These are phyloP conservation scores for Octopus bimaculoides DNA, from an alignment of 1,140 invertebrate genomes.

Conservation along the genomic window DNA sequence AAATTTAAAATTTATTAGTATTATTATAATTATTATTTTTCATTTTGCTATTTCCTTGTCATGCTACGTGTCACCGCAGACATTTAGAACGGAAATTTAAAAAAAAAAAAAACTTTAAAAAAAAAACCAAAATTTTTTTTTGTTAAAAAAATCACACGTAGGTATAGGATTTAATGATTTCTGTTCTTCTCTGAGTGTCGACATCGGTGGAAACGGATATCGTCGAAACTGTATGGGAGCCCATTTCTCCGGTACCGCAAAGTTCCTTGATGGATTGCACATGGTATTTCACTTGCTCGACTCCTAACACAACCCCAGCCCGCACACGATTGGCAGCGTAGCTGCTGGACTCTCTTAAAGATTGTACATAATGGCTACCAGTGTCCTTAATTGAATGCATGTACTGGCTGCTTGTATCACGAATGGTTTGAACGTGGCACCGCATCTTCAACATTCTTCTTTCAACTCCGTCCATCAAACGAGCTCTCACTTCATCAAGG, in stretches of 20 bases:
- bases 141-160: background rate
- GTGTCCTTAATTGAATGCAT: constrained; percentile 44
- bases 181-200: constrained; percentile 34
- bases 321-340: constrained; percentile 40
- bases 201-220: constrained; percentile 47
- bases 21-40: no score
- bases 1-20: no score
- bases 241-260: constrained; percentile 53
- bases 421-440: constrained; percentile 29
- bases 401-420: constrained; percentile 22
- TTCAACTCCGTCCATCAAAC: constrained; percentile 37
- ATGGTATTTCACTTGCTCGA: constrained; percentile 35
- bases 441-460: constrained; percentile 44
- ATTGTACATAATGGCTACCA: constrained; percentile 44
- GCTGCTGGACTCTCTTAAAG: constrained; percentile 42
- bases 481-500: constrained; percentile 43
- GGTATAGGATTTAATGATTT: constrained; percentile 18
- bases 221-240: constrained; percentile 48
- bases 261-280: constrained; percentile 52
- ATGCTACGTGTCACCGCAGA: no score
- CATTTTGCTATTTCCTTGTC: no score
- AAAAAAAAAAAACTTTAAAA: no score
- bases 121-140: no score
- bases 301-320: constrained; percentile 43
- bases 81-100: no score